These are phyloP conservation scores for Aphelenchoides fujianensis DNA, from an alignment of 1,140 invertebrate genomes.

Conservation along the genomic window DNA sequence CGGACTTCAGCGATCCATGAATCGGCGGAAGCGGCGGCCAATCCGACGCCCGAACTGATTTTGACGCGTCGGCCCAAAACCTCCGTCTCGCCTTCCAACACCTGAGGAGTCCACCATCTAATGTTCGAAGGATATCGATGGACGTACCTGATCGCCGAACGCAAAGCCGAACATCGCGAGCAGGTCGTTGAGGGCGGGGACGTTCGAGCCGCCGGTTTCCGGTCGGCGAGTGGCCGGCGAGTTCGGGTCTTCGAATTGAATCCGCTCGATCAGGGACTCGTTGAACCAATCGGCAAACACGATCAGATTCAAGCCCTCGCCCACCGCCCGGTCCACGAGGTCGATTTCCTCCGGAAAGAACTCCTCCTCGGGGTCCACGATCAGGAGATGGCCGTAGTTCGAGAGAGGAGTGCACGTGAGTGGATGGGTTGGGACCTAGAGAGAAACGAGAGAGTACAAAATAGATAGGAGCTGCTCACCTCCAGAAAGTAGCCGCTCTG, in stretches of 20 bases:
- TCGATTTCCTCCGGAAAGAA: conserved; percentile 86
- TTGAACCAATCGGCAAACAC: conserved; percentile 97
- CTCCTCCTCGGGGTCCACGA: conserved; percentile 92
- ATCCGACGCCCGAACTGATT: neutral
- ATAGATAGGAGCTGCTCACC: no score
- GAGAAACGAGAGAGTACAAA: no score
- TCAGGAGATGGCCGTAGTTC: conserved; percentile 80
- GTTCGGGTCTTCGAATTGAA: conserved; percentile 95
- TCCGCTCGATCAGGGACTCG: conserved; percentile 84
- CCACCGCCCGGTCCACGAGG: conserved; percentile 78
- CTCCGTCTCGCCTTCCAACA: neutral
- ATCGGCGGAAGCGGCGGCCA: neutral
- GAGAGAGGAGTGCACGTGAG: conserved; percentile 86
- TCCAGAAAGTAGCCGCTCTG: conserved; percentile 88
- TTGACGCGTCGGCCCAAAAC: conserved; percentile 15
- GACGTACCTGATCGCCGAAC: conserved; percentile 67
- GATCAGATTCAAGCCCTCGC: conserved; percentile 80
- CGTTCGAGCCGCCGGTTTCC: conserved; percentile 88
- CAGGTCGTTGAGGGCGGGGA: conserved; percentile 87
- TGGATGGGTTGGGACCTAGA: conserved; percentile 79
- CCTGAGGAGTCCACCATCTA: neutral
- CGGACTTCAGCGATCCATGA: neutral
- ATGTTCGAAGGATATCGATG: no score
- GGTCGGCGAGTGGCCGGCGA: conserved; percentile 78
- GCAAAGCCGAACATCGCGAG: conserved; percentile 77